phyloP scores from a whole-genome alignment of 2,888 invertebrate species.

The Monoplex corrugatus region DNA sequence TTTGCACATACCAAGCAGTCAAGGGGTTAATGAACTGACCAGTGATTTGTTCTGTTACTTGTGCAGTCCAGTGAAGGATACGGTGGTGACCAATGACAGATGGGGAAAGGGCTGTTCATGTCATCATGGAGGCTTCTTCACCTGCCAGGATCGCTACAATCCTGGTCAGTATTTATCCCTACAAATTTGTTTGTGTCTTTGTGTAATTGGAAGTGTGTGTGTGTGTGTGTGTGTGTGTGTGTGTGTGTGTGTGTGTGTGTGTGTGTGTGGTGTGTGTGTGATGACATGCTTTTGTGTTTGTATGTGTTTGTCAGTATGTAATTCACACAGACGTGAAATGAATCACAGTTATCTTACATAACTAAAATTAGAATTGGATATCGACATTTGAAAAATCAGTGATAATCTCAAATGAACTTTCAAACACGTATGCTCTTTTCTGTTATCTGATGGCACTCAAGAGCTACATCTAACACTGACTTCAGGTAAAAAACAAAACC shows the following conservation, averaged over 20 bases:
- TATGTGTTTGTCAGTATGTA: not conserved
- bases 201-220: not conserved
- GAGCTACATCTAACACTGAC: too few species aligned
- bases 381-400: too few species aligned
- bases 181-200: not conserved
- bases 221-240: not conserved
- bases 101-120: constrained; percentile 92
- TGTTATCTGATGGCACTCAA: not conserved
- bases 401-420: too few species aligned
- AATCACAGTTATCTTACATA: too few species aligned
- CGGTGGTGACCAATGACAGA: constrained; percentile 94
- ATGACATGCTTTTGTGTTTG: not conserved
- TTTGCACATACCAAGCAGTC: too few species aligned
- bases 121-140: constrained; percentile 92
- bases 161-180: constrained; percentile 42
- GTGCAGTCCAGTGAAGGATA: constrained; percentile 87
- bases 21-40: too few species aligned
- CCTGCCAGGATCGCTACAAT: constrained; percentile 56
- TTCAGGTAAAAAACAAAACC: constrained; percentile 81
- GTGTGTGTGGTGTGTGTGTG: not conserved
- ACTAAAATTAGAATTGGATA: too few species aligned
- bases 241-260: not conserved
- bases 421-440: not conserved
- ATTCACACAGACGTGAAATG: too few species aligned
- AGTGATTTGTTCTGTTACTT: too few species aligned